A percentile compares a stretch with the other conserved stretches of the same genome.
Conservation (phyloP, 2,888 invertebrate species). For the Ametastegia equiseti region DNA sequence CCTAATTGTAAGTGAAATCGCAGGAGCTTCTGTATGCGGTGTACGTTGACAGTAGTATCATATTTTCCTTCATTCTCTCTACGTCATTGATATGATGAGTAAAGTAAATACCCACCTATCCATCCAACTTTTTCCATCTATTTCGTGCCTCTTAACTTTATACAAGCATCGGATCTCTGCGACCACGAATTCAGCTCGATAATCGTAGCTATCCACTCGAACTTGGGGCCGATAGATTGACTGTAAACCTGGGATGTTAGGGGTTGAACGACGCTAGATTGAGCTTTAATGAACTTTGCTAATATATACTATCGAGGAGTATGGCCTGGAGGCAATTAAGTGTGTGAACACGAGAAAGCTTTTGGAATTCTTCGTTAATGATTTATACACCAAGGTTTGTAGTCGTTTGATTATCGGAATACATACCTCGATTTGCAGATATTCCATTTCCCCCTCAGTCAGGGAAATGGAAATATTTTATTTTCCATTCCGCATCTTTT, state of each 20-base stretch:
- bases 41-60: not conserved
- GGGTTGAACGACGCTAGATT: not conserved
- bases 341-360: conserved; percentile 16
- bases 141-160: not conserved
- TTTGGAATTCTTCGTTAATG: not conserved
- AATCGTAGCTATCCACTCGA: not conserved
- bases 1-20: conserved; percentile 18
- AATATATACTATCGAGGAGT: conserved; percentile 16
- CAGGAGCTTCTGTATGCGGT: conserved; percentile 13
- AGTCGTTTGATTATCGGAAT: not conserved
- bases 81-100: too few species aligned
- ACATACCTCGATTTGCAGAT: not conserved
- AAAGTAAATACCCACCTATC: too few species aligned
- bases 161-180: not conserved
- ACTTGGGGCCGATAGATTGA: conserved; percentile 5
- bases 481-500: too few species aligned
- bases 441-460: not conserved
- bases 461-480: too few species aligned
- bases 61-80: not conserved
- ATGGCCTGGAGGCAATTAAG: conserved; percentile 2
- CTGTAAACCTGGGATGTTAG: conserved; percentile 15
- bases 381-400: not conserved
- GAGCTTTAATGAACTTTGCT: conserved; percentile 12
- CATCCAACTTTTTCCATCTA: too few species aligned
- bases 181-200: not conserved